Base-by-base conservation (phyloP, 92 coral and sea anemone species). In the Metridium senile region DNA sequence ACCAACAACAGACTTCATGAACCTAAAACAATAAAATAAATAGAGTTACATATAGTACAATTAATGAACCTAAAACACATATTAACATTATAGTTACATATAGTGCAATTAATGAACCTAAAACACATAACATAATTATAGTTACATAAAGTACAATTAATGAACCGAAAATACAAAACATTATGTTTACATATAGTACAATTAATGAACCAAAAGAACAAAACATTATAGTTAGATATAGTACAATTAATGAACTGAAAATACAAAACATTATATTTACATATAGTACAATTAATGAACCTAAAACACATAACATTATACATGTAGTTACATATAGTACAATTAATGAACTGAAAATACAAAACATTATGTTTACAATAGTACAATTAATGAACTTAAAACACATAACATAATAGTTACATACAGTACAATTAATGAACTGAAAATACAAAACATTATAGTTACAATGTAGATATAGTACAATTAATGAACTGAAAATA, bases 1-100 rank as follows among this genome's bases (percentile, higher is more conserved):
- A 9, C 99, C 99, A 72, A 89, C 86, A 45, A 89, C 99, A 29
- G 99, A 88, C 74, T 95, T 95, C 94, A 95, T 83, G 54, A 95
- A 95, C 66, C 99, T 93, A 81, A 28, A 33, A 72, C 35, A n/a
- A 25, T 19, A 9, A 31, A 46, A 73, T 70, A 46, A 31, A 25
- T 28, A 62, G 25, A 13, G 34, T 9, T 59, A 1, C 6, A n/a
- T 26, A 22, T 9, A 26, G 22, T 16, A 4, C 61, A 54, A 54
- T 2, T 20, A 54, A 54, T 3, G 25, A 20, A 20, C 8, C 99
- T 93, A 81, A 28, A 33, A 72, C 35, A n/a, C n/a, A 25, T 19
- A 9, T 30, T 28, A 73, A 62, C 28, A 31, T 16, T 28, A 62
- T 25, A 13, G 34, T 9, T 59, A 1, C 6, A n/a, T 26, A 22